Evolutionary conservation across 2,797 vertebrate species (phyloP), one percentile per base, ranked within the genome.

Genomic region (Gadopsis bispinosus): DNA sequence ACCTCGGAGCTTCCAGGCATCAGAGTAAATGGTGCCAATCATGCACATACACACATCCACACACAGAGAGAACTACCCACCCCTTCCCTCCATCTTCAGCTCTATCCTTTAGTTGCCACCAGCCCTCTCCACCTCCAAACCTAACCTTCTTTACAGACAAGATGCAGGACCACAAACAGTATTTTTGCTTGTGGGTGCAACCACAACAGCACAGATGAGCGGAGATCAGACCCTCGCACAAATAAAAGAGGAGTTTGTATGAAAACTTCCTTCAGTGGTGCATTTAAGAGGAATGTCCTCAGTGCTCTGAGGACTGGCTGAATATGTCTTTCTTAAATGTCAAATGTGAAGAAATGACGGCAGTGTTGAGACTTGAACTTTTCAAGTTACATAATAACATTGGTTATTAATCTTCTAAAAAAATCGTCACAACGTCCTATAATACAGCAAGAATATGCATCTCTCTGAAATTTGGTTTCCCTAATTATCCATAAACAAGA

Each of bases 1-100:
- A 91, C 91, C 90, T 84, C 84, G 4, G 77, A 86, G 83, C 83
- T 84, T 82, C 75, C 72, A 88, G 87, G 79, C 90, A 88, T 90
- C 81, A 81, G 70, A 69, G 89, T 87, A 88, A 39, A 87, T 85
- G 87, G 78, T 90, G 91, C 86, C 93, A 94, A 91, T 95, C 93
- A 94, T 69, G n/a, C 45, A 37, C 72, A 37, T 45, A 31, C 48
- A 53, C 66, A 41, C 35, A 55, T 5, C 22, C 7, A 58, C 37
- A 69, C n/a, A 60, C 67, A 70, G 54, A 69, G 10, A 76, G 54
- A 71, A 51, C 69, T 43, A 71, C 79, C 45, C 68, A 69, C 83
- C 68, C 83, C 78, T 75, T 66, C 75, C 75, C 65, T 56, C 71
- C 75, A 86, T 73, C 84, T 81, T 75, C 80, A 89, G 79, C 86